These are phyloP conservation scores for Pachyramphus minor DNA, from an alignment of 2,113 vertebrate genomes.

Conservation along the genomic window DNA sequence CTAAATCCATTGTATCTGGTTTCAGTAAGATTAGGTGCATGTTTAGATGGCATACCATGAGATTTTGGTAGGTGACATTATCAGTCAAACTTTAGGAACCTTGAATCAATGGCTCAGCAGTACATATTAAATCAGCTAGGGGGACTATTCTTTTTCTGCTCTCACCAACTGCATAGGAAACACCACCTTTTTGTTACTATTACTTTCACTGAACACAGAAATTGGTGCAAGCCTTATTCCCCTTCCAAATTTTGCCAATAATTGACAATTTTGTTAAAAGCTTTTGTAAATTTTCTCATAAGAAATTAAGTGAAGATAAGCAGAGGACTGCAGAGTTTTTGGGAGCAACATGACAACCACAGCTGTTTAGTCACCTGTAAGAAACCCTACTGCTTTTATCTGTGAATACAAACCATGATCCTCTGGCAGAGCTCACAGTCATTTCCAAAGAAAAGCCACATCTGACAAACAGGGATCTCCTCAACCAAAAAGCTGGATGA, in stretches of 20 bases:
- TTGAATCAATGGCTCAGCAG: background rate
- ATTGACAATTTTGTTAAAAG: background rate
- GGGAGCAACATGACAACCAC: background rate
- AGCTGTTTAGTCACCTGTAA: background rate
- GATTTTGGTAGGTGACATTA: background rate
- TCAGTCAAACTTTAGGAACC: background rate
- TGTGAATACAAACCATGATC: rapidly evolving
- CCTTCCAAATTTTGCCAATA: background rate
- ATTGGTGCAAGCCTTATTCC: background rate
- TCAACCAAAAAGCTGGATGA: background rate
- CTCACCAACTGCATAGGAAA: background rate
- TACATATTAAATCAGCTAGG: background rate
- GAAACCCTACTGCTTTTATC: background rate
- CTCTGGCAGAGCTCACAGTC: background rate
- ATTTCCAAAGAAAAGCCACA: background rate
- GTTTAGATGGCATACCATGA: background rate
- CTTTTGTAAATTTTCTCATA: background rate
- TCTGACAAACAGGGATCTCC: background rate
- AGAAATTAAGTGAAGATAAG: background rate
- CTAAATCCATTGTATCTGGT: background rate
- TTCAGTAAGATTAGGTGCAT: background rate
- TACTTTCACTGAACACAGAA: background rate
- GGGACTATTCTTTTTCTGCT: background rate
- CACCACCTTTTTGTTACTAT: background rate
- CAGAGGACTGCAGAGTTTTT: background rate